These are phyloP conservation scores for Lepilemur septentrionalis DNA, from an alignment of 2,797 vertebrate genomes.

Conservation along the genomic window DNA sequence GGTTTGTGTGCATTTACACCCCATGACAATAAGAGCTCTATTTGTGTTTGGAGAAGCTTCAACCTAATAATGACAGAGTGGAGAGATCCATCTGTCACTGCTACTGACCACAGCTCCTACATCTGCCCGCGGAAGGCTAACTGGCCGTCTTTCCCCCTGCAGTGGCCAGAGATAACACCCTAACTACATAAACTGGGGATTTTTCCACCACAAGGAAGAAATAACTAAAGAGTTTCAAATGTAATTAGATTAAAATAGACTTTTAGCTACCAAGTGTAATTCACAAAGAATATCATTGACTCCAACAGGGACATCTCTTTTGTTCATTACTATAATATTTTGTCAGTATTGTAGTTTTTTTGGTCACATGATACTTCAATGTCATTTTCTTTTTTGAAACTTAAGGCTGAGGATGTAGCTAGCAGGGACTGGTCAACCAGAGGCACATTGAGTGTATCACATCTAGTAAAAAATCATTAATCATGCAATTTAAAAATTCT, in stretches of 20 bases:
- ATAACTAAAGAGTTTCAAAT: not conserved
- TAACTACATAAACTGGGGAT: not conserved
- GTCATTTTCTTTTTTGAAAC: not conserved
- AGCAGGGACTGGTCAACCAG: not conserved
- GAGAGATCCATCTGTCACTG: not conserved
- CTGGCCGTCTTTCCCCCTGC: not conserved
- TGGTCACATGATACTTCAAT: not conserved
- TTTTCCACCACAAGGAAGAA: not conserved
- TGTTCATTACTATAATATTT: not conserved
- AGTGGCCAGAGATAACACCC: not conserved
- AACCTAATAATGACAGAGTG: not conserved
- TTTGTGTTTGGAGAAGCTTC: not conserved
- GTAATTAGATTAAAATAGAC: not conserved
- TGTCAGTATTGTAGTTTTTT: not conserved
- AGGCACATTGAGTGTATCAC: rapidly evolving
- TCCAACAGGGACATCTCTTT: not conserved
- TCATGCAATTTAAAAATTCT: not conserved
- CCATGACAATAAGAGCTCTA: not conserved
- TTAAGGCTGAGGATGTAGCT: not conserved
- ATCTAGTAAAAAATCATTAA: not conserved
- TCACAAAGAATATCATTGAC: not conserved
- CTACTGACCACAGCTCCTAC: rapidly evolving
- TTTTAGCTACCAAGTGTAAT: not conserved
- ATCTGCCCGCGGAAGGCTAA: not conserved
- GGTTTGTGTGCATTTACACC: not conserved